Evolutionary conservation across 2,113 vertebrate species (phyloP).

Genomic region (Donacobius atricapilla): DNA sequence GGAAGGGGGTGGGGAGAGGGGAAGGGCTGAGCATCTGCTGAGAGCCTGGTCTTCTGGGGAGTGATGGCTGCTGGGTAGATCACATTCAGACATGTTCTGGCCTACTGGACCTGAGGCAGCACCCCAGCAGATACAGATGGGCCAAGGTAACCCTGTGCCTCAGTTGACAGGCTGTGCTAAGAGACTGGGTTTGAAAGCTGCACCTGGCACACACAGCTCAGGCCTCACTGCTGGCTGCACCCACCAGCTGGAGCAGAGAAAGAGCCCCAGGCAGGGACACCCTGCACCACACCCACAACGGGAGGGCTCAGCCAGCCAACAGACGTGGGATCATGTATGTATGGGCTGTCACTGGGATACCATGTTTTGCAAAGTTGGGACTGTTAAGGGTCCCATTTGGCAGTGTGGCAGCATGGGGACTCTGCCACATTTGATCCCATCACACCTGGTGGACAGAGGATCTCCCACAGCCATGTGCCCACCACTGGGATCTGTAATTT

Average conservation of each 20-base stretch:
- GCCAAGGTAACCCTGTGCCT: not conserved
- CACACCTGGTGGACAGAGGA: not conserved
- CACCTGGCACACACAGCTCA: not conserved
- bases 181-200: not conserved
- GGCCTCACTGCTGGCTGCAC: not conserved
- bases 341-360: not conserved
- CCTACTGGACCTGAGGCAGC: not conserved
- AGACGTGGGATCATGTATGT: not conserved
- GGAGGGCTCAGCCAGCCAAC: not conserved
- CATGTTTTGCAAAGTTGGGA: not conserved
- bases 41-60: not conserved
- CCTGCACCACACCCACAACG: not conserved
- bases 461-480: not conserved
- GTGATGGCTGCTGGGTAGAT: not conserved
- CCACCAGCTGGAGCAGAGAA: not conserved
- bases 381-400: not conserved
- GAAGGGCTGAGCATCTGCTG: not conserved
- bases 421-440: not conserved
- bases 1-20: no score
- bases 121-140: not conserved
- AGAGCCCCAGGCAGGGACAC: not conserved
- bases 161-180: not conserved
- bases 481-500: not conserved
- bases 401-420: not conserved
- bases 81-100: not conserved